These are phyloP conservation scores for Bombus waltoni DNA, from an alignment of 1,140 invertebrate genomes.

Conservation along the genomic window DNA sequence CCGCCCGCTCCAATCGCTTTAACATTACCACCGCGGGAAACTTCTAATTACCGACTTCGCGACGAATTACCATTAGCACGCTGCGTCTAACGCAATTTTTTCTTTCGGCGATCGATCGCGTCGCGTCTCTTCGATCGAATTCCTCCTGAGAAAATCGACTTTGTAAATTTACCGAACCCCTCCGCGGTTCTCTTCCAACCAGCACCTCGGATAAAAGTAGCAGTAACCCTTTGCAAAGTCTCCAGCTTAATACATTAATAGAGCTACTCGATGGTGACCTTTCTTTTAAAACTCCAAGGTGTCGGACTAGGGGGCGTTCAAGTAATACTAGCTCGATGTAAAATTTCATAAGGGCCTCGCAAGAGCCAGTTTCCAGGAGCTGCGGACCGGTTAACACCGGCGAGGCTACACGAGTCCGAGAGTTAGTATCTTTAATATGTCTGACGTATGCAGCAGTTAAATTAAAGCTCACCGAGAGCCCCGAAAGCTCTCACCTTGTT, in stretches of 20 bases:
- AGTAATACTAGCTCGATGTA: background rate
- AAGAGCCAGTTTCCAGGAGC: slow-evolving; percentile 52
- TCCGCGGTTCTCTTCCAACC: background rate
- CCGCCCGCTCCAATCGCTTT: slow-evolving; percentile 75
- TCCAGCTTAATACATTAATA: background rate
- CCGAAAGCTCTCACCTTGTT: slow-evolving; percentile 57
- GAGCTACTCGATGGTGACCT: background rate
- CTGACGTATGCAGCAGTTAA: slow-evolving; percentile 70
- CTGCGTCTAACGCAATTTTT: background rate
- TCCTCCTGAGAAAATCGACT: too few species aligned
- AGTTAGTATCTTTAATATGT: slow-evolving; percentile 70
- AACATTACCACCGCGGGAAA: slow-evolving; percentile 75
- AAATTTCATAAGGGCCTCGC: slow-evolving; percentile 59
- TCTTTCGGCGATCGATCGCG: background rate
- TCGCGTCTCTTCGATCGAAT: background rate
- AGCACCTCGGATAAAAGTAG: background rate
- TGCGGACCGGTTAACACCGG: slow-evolving; percentile 58
- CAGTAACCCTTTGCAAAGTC: background rate
- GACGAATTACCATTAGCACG: slow-evolving; percentile 74
- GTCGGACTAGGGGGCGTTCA: slow-evolving; percentile 25
- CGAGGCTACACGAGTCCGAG: slow-evolving; percentile 32
- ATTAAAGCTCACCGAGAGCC: slow-evolving; percentile 64
- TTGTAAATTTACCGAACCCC: background rate
- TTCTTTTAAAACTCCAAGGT: slow-evolving; percentile 14
- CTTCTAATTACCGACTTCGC: slow-evolving; percentile 77